Base-by-base conservation (phyloP, 1,140 invertebrate species). In the Acarapis woodi region DNA sequence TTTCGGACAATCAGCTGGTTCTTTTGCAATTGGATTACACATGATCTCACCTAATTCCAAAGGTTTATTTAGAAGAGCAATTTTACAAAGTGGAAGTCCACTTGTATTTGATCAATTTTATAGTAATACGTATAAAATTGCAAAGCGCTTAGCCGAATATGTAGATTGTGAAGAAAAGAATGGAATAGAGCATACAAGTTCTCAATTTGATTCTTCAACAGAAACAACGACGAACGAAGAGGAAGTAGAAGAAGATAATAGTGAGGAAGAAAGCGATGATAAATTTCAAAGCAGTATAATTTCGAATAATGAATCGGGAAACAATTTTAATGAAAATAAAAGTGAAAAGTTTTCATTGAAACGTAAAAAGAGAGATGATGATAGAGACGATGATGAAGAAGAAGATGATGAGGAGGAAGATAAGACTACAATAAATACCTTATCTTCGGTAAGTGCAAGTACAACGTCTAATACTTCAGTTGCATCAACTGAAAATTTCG, bases 1-100 rank as follows among this genome's bases (percentile, higher is more conserved):
- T 9, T 90, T 94, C 51, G 87, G 85, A 10, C 85, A 96, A 57
- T 87, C 78, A 41, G 83, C 87, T 12, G 87, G 88, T 8, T 82
- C 82, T 1, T 80, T 80, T 8, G 79, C 79, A 24, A 78, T 94
- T 2, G 76, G 75, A 12, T 61, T 93, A 47, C 85, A 93, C 58
- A 62, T 94, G 35, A 58, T 96, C 4, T 85, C 79, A 4, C 77
- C 80, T 2, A 60, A 83, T 14, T 66, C 59, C 46, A 59, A 75
- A 43, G 70, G 78, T 47, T 64, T 87, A 29, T 94, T 93, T 59
- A 71, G 69, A 41, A 47, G 48, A 40, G 64, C 61, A 10, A 66
- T 68, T 16, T 43, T 68, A 41, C 61, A 70, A 49, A 67, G 63
- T 41, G 66, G 64, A 2, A 51, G 56, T 0, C 61, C 66, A 26